Evolutionary conservation across 2,888 invertebrate species (phyloP).

Genomic region (Cheilosia vulpina): DNA sequence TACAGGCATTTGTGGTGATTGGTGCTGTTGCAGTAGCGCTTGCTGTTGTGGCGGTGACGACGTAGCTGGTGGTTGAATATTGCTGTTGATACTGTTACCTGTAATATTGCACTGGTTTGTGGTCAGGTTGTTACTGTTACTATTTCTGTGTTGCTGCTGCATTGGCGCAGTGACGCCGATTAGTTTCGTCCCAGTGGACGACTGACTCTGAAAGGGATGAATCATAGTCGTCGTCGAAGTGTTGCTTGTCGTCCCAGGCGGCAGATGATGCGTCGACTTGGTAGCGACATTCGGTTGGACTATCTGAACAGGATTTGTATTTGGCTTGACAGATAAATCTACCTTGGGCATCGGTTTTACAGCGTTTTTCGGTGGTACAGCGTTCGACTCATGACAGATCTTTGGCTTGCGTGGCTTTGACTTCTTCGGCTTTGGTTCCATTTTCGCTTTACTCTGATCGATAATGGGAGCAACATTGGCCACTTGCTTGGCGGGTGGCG

Average conservation of each 20-base stretch:
- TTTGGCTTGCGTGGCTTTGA: constrained; percentile 78
- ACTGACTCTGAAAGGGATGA: constrained; percentile 81
- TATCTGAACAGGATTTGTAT: constrained; percentile 83
- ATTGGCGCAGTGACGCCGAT: constrained; percentile 83
- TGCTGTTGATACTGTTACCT: constrained; percentile 40
- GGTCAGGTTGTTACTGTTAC: constrained; percentile 60
- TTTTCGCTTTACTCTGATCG: constrained; percentile 83
- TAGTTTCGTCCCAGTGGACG: constrained; percentile 81
- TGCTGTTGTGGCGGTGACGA: constrained; percentile 57
- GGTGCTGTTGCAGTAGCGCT: constrained; percentile 61
- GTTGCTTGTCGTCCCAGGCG: constrained; percentile 77
- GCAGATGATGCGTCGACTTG: constrained; percentile 64
- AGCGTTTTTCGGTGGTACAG: constrained; percentile 79
- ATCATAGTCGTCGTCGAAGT: constrained; percentile 77
- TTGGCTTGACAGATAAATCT: constrained; percentile 82
- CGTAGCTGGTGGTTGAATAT: constrained; percentile 66
- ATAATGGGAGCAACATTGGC: constrained; percentile 83
- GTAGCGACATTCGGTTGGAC: constrained; percentile 82
- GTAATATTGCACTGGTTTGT: constrained; percentile 54
- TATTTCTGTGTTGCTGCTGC: constrained; percentile 79
- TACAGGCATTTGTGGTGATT: constrained; percentile 76
- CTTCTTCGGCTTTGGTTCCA: constrained; percentile 77
- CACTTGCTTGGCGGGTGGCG: constrained; percentile 80
- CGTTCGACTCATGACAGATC: constrained; percentile 57
- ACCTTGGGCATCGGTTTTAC: constrained; percentile 83